A percentile compares a stretch with the other conserved stretches of the same genome.
Evolutionary conservation across 1,140 invertebrate genomes (phyloP).

Genomic region (Trachymyrmex cornetzi): DNA sequence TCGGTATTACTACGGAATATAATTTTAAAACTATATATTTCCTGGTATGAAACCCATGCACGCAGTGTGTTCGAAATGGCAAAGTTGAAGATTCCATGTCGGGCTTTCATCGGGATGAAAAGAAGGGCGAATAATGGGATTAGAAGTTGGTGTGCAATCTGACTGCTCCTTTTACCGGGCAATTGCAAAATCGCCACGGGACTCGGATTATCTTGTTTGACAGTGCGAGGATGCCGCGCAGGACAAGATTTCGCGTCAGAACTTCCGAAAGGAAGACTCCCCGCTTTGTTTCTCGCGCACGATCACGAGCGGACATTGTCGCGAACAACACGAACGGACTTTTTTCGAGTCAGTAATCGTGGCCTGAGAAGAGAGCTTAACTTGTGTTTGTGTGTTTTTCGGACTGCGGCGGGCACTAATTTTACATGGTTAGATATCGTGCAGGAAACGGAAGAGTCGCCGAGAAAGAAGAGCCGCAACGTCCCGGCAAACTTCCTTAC

Average conservation of each 20-base stretch:
- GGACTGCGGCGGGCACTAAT: slow-evolving; percentile 26
- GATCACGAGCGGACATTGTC: slow-evolving; percentile 51
- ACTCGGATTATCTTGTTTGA: slow-evolving; percentile 30
- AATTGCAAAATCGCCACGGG: slow-evolving; percentile 34
- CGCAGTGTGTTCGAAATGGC: slow-evolving; percentile 49
- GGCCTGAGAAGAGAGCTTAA: neutral
- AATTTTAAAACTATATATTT: slow-evolving; percentile 50
- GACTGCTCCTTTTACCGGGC: slow-evolving; percentile 36
- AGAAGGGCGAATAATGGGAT: slow-evolving; percentile 37
- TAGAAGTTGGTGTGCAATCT: slow-evolving; percentile 46
- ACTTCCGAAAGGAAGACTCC: slow-evolving; percentile 28
- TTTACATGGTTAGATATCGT: slow-evolving; percentile 19
- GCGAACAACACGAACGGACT: slow-evolving; percentile 44
- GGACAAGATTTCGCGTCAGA: neutral
- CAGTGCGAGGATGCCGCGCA: neutral
- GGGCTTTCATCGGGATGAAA: slow-evolving; percentile 28
- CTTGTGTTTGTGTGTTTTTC: slow-evolving; percentile 53
- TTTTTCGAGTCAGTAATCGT: slow-evolving; percentile 54
- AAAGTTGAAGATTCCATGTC: slow-evolving; percentile 48
- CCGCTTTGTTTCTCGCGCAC: neutral
- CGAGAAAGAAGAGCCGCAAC: slow-evolving; percentile 9
- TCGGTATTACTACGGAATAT: slow-evolving; percentile 3
- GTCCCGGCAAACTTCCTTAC: slow-evolving; percentile 21
- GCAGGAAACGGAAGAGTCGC: slow-evolving; percentile 33
- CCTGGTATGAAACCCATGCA: slow-evolving; percentile 19